Conservation (phyloP, 2,888 invertebrate species). For the Diogma glabrata region DNA sequence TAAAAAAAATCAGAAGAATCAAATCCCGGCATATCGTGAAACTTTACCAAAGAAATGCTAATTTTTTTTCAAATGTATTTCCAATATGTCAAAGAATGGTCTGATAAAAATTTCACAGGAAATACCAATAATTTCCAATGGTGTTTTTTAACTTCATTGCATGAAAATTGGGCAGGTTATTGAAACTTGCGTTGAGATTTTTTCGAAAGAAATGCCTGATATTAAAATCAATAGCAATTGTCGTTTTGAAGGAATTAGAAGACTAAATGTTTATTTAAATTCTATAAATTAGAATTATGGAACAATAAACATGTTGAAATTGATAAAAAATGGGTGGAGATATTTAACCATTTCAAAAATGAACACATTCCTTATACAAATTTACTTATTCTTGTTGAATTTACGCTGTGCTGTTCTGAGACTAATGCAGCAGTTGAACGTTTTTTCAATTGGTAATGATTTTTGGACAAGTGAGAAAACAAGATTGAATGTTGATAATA, state of each 20-base stretch:
- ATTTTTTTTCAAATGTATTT: no score
- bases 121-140: no score
- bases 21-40: no score
- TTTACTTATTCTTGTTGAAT: constrained; percentile 20
- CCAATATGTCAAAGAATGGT: no score
- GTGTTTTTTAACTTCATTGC: background rate
- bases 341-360: constrained; percentile 18
- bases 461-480: no score
- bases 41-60: no score
- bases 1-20: no score
- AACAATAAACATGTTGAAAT: constrained; percentile 18
- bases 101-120: no score
- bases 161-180: constrained; percentile 11
- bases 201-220: constrained; percentile 16
- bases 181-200: constrained; percentile 9
- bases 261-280: constrained; percentile 18
- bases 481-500: no score
- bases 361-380: constrained; percentile 21
- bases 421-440: no score
- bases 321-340: constrained; percentile 20
- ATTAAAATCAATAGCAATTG: constrained; percentile 17
- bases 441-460: constrained; percentile 20
- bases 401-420: no score
- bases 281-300: constrained; percentile 18
- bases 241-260: constrained; percentile 19